A percentile compares a stretch with the other conserved stretches of the same genome.
These are phyloP conservation scores for Hetaerina americana DNA, from an alignment of 1,140 invertebrate genomes.

Conservation along the genomic window DNA sequence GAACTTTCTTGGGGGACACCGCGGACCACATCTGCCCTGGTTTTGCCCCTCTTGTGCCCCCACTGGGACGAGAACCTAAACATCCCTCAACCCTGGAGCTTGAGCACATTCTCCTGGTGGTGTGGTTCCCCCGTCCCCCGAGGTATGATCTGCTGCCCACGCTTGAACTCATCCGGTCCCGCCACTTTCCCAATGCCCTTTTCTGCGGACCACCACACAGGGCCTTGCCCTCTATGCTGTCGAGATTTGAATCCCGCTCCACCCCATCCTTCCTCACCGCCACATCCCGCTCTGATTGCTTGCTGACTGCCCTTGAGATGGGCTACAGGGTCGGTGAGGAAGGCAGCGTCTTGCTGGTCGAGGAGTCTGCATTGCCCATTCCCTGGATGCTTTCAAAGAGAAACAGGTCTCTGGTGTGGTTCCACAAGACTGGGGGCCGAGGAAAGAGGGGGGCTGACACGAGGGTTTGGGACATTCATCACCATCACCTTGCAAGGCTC, in stretches of 20 bases:
- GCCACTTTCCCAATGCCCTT: slow-evolving; percentile 25
- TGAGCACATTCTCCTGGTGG: slow-evolving; percentile 21
- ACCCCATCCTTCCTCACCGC: slow-evolving; percentile 24
- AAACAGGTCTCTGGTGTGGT: not conserved
- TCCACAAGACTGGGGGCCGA: not conserved
- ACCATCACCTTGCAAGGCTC: not conserved
- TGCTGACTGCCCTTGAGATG: slow-evolving; percentile 26
- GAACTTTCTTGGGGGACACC: slow-evolving; percentile 20
- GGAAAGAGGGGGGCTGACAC: not conserved
- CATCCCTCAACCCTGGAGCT: slow-evolving; percentile 2
- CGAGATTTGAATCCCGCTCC: slow-evolving; percentile 20
- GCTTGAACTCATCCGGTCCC: slow-evolving; percentile 24
- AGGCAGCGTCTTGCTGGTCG: slow-evolving; percentile 20
- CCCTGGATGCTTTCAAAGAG: not conserved
- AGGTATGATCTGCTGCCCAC: slow-evolving; percentile 25
- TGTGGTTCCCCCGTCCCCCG: slow-evolving; percentile 23
- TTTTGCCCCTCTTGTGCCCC: slow-evolving; percentile 18
- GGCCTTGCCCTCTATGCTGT: slow-evolving; percentile 21
- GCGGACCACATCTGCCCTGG: slow-evolving; percentile 22
- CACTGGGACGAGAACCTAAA: slow-evolving; percentile 16
- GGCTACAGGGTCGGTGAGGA: slow-evolving; percentile 23
- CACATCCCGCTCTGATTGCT: slow-evolving; percentile 24
- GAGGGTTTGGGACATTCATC: not conserved
- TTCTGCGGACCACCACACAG: slow-evolving; percentile 26
- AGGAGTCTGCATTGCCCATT: not conserved